These are phyloP conservation scores for Neodiprion virginianus DNA, from an alignment of 1,140 invertebrate species.

Conservation along the genomic window DNA sequence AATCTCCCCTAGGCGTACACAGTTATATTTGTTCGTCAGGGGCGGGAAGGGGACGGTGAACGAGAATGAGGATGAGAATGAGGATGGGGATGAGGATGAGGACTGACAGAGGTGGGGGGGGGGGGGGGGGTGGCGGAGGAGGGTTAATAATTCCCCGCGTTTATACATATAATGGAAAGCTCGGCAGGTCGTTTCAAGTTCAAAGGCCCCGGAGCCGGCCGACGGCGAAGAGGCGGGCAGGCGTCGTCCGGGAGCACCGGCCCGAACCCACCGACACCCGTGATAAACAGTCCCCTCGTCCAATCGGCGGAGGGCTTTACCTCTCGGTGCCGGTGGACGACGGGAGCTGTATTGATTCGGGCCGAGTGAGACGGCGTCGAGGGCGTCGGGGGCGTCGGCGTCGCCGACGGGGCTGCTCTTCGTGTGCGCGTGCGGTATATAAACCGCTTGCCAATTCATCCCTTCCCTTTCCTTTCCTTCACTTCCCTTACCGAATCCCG, in stretches of 20 bases:
- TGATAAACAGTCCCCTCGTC: background rate
- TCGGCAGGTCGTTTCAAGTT: background rate
- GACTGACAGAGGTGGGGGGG: too few species aligned
- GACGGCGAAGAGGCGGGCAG: too few species aligned
- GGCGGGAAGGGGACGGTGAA: too few species aligned
- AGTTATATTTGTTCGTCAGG: too few species aligned
- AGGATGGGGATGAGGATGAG: too few species aligned
- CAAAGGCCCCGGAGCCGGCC: background rate
- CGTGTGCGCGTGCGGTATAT: background rate
- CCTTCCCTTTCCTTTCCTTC: background rate
- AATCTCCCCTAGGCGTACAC: too few species aligned
- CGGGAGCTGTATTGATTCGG: constrained; percentile 4
- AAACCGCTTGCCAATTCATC: background rate
- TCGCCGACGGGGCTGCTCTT: background rate
- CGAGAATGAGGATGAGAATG: too few species aligned
- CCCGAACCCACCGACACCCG: background rate
- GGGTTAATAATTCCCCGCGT: background rate
- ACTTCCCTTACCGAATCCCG: background rate
- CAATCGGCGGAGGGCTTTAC: background rate
- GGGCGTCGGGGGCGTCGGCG: background rate
- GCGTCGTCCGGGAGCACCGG: too few species aligned
- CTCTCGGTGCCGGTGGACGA: background rate
- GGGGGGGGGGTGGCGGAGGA: background rate
- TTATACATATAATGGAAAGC: background rate
- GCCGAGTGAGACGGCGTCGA: background rate